phyloP scores from a whole-genome alignment of 2,113 vertebrate species.

The Phasianus colchicus region DNA sequence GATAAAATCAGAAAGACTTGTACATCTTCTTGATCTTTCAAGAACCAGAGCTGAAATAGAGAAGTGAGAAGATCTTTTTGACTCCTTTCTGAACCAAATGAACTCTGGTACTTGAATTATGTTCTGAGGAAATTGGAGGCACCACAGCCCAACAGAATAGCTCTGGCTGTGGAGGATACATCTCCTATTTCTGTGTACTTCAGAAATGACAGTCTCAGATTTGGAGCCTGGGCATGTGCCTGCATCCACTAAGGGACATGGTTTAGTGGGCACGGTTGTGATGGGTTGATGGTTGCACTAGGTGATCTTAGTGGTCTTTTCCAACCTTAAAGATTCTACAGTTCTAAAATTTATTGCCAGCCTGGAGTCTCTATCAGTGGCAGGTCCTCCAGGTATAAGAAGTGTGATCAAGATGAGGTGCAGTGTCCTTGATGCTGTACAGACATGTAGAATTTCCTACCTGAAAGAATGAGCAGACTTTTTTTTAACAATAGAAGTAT shows the following conservation, averaged over 20 bases:
- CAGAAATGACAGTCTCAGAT: background rate
- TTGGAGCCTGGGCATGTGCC: background rate
- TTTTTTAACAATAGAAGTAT: background rate
- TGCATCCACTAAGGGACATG: background rate
- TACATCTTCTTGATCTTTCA: background rate
- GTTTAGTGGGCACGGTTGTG: too few species aligned
- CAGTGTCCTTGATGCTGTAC: rapidly evolving
- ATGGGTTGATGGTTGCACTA: too few species aligned
- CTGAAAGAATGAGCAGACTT: background rate
- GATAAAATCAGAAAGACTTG: too few species aligned
- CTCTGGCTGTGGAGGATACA: background rate
- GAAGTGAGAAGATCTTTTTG: background rate
- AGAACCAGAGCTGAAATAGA: background rate
- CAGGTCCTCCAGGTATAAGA: background rate
- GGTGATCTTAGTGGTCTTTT: too few species aligned
- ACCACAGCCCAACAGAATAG: background rate
- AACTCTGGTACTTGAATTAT: background rate
- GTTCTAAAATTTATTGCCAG: background rate
- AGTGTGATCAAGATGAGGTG: background rate
- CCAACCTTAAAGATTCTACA: too few species aligned
- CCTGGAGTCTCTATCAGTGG: background rate
- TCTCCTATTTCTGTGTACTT: background rate
- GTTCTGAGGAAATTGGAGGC: background rate
- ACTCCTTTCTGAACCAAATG: background rate
- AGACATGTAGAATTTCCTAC: background rate